A percentile compares a stretch with the other conserved stretches of the same genome.
Evolutionary conservation across 37 sponge, comb jelly and placozoan species (phyloP).

Genomic region (Aplysina aerophoba): DNA sequence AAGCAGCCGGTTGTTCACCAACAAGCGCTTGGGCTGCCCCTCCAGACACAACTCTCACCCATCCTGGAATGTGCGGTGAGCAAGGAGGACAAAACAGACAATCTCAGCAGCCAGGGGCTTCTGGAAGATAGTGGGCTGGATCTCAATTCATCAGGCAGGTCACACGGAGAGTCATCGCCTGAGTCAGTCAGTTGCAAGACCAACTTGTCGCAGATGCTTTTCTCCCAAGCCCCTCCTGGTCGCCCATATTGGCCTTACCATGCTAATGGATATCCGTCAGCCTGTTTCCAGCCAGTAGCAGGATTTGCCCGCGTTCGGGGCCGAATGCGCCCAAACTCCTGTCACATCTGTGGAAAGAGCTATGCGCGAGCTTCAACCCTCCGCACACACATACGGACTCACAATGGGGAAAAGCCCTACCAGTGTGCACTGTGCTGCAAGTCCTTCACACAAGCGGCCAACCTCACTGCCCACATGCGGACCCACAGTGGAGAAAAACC

Average conservation of each 20-base stretch:
- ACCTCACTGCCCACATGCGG: conserved; percentile 91
- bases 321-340: conserved; percentile 33
- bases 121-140: conserved; percentile 20
- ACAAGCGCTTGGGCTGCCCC: background rate
- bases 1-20: conserved; percentile 4
- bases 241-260: background rate
- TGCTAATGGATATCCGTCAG: background rate
- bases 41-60: background rate
- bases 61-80: background rate
- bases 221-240: background rate
- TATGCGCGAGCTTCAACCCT: conserved; percentile 84
- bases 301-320: conserved; percentile 1
- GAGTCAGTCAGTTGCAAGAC: background rate
- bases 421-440: conserved; percentile 87
- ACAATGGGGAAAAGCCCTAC: conserved; percentile 92
- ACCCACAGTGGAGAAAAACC: conserved; percentile 98
- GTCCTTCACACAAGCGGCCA: conserved; percentile 94
- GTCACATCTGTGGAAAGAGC: conserved; percentile 80
- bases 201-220: too few species aligned
- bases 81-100: background rate
- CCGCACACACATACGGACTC: conserved; percentile 89
- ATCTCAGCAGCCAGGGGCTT: too few species aligned
- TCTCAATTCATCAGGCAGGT: background rate
- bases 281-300: background rate
- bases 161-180: background rate